Evolutionary conservation across 2,113 vertebrate genomes (phyloP).

Genomic region (Nothobranchius kuhntae): DNA sequence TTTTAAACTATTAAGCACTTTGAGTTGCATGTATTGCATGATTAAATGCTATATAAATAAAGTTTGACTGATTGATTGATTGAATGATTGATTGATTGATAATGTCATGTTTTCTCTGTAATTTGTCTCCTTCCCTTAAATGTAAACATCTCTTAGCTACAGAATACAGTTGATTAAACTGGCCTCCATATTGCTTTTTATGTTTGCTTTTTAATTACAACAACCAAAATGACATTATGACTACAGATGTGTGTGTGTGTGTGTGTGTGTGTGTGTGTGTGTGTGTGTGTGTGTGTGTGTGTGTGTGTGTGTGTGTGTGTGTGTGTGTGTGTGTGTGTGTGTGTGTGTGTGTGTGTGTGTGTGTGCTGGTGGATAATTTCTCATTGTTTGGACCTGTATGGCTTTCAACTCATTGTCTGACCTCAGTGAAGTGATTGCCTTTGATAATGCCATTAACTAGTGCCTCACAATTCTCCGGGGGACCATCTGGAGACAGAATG

Average conservation of each 20-base stretch:
- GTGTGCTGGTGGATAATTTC: conserved; percentile 33
- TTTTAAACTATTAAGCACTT: too few species aligned
- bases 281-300: neutral
- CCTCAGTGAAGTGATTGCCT: conserved; percentile 59
- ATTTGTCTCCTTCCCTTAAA: too few species aligned
- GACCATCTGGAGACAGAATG: conserved; percentile 44
- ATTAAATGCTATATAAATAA: too few species aligned
- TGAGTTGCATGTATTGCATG: too few species aligned
- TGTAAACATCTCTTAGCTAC: too few species aligned
- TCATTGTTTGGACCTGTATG: conserved; percentile 47
- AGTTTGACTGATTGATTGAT: too few species aligned
- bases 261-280: neutral
- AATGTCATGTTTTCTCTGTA: too few species aligned
- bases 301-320: neutral
- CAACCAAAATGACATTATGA: conserved; percentile 6
- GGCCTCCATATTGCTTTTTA: too few species aligned
- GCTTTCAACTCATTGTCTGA: conserved; percentile 60
- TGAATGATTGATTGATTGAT: too few species aligned
- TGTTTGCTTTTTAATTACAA: neutral
- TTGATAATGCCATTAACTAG: conserved; percentile 67
- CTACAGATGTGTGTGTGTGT: neutral
- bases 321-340: conserved; percentile 2
- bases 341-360: conserved; percentile 1
- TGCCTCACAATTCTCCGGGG: conserved; percentile 51
- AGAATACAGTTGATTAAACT: too few species aligned